phyloP scores from a whole-genome alignment of 1,140 invertebrate genomes.

The Lysiphlebus fabarum region DNA sequence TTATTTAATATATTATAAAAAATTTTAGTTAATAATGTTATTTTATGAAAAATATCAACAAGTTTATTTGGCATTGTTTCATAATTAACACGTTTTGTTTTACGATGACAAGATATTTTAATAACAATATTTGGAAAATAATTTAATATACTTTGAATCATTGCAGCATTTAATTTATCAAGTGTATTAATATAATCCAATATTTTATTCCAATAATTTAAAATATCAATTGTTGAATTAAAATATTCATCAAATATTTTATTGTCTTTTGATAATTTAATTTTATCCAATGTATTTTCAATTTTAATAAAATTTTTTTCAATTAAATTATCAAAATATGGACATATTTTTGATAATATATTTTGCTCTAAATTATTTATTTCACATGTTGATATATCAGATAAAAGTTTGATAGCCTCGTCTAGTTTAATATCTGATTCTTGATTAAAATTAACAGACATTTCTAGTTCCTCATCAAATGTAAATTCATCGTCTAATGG shows the following conservation, averaged over 20 bases:
- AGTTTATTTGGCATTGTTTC: background rate
- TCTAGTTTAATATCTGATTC: background rate
- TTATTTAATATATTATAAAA: constrained; percentile 1
- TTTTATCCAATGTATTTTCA: background rate
- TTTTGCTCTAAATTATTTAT: constrained; percentile 4
- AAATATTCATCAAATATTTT: constrained; percentile 3
- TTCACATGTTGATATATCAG: background rate
- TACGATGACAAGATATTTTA: constrained; percentile 13
- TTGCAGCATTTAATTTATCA: background rate
- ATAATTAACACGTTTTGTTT: constrained; percentile 5
- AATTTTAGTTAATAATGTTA: background rate
- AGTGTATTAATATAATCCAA: constrained; percentile 1
- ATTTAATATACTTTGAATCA: constrained; percentile 10
- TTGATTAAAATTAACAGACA: constrained; percentile 1
- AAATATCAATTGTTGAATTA: constrained; percentile 2
- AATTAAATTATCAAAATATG: constrained; percentile 1
- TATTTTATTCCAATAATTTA: constrained; percentile 13
- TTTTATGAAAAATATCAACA: constrained; percentile 13
- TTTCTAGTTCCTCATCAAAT: constrained; percentile 6
- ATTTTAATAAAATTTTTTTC: constrained; percentile 9
- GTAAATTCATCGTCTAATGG: background rate
- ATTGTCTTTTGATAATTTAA: background rate
- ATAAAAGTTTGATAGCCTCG: background rate
- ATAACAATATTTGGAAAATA: constrained; percentile 9
- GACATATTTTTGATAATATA: constrained; percentile 6